These are phyloP conservation scores for Heliconius ismenius DNA, from an alignment of 2,888 invertebrate genomes.

Conservation along the genomic window DNA sequence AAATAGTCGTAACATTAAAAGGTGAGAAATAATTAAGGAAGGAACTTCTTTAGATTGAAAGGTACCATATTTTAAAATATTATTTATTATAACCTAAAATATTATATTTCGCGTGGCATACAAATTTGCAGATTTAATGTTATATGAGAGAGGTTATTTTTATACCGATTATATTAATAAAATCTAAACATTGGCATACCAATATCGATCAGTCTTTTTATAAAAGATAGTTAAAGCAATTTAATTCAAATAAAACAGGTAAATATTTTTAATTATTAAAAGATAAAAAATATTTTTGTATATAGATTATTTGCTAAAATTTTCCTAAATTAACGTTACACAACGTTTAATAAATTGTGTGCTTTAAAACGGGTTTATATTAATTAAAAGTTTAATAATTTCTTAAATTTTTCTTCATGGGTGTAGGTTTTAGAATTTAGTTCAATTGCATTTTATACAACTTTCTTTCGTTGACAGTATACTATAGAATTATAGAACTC, in stretches of 20 bases:
- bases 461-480: background rate
- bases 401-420: background rate
- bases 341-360: background rate
- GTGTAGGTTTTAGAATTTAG: background rate
- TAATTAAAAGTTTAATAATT: background rate
- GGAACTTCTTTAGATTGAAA: background rate
- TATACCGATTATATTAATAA: background rate
- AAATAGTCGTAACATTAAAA: background rate
- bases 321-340: background rate
- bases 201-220: too few species aligned
- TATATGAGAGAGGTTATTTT: background rate
- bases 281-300: background rate
- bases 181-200: too few species aligned
- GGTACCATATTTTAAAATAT: background rate
- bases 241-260: background rate
- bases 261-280: background rate
- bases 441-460: background rate
- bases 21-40: background rate
- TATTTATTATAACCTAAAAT: constrained; percentile 13
- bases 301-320: background rate
- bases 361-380: background rate
- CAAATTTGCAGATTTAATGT: background rate
- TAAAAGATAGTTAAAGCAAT: too few species aligned
- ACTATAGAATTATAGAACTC: background rate
- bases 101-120: background rate